Base-by-base conservation (phyloP, 1,140 invertebrate genomes). In the Asobara japonica region DNA sequence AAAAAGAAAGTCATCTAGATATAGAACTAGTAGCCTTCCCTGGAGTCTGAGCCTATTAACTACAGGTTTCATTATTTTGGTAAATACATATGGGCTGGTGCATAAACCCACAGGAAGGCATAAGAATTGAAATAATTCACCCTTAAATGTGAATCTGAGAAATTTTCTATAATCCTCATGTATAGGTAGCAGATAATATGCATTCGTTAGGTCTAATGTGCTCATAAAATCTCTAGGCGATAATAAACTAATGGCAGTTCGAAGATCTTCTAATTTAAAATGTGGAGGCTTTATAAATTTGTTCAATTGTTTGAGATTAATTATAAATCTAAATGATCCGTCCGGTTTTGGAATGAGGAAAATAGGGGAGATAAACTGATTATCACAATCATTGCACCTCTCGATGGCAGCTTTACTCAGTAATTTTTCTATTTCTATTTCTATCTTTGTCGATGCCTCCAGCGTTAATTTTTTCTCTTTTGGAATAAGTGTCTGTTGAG, bases 361-460 rank as follows among this genome's bases (percentile, higher is more conserved):
- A 38, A 88, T 69, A 86, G 87, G 83, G 69, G 65, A 77, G 16
- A 79, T 70, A 48, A 72, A 72, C 33, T 74, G 48, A 27, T 10
- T 51, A n/a, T 60, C 29, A 22, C 30, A 69, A 7, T 56, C 8
- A 29, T 60, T 22, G 18, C 74, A 69, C 45, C 69, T 41, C 70
- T 69, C 67, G 16, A 75, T 60, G 6, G 69, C 66, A 13, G 18
- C 29, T 51, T 71, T 74, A 7, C 60, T 4, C 13, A 64, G 20
- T 30, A 73, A 66, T n/a, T 73, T 65, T 11, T 31, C 6, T 2
- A 73, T 51, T 3, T 16, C 60, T 20, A 38, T 64, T 29, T 41
- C 16, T 5, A 48, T 36, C 25, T 30, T 62, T 2, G 33, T 8
- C 8, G 7, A 5, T 60, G 56, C 48, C 18, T n/a, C 36, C 13